phyloP scores from a whole-genome alignment of 2,888 invertebrate species.

The Drosophila phalerata region DNA sequence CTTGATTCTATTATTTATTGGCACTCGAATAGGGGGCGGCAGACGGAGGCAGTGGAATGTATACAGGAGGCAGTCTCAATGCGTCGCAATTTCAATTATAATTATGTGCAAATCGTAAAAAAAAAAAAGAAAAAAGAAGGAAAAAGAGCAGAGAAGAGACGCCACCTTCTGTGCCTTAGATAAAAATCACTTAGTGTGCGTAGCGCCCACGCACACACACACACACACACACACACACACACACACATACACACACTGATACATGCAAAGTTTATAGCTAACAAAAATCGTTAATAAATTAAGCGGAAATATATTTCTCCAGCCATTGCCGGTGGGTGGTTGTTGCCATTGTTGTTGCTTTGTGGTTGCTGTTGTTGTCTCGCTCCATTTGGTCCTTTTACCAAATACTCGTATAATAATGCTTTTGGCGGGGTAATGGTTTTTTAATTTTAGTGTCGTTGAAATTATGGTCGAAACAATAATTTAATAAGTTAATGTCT shows the following conservation, averaged over 20 bases:
- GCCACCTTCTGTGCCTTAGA: constrained; percentile 53
- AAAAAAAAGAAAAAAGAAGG: constrained; percentile 29
- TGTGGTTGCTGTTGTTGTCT: constrained; percentile 16
- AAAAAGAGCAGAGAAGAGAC: constrained; percentile 2
- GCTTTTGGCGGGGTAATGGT: constrained; percentile 75
- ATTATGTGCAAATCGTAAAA: constrained; percentile 83
- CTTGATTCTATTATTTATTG: constrained; percentile 84
- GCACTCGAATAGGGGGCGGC: constrained; percentile 63
- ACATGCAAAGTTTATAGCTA: constrained; percentile 72
- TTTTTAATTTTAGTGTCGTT: constrained; percentile 82
- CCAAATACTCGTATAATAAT: constrained; percentile 48
- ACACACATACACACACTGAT: constrained; percentile 30
- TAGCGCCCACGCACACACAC: constrained; percentile 21
- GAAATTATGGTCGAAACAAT: constrained; percentile 73
- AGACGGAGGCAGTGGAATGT: neutral
- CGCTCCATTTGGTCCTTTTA: constrained; percentile 71
- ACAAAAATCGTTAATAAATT: constrained; percentile 83
- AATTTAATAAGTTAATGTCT: constrained; percentile 80
- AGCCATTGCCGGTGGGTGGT: constrained; percentile 41
- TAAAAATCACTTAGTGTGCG: constrained; percentile 76
- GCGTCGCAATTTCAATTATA: constrained; percentile 83
- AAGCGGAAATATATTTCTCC: constrained; percentile 81
- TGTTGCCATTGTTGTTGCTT: constrained; percentile 10
- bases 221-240: constrained; percentile 25
- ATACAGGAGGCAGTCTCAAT: constrained; percentile 26